These are phyloP conservation scores for Helarctos malayanus DNA, from an alignment of 2,797 vertebrate genomes.

Conservation along the genomic window DNA sequence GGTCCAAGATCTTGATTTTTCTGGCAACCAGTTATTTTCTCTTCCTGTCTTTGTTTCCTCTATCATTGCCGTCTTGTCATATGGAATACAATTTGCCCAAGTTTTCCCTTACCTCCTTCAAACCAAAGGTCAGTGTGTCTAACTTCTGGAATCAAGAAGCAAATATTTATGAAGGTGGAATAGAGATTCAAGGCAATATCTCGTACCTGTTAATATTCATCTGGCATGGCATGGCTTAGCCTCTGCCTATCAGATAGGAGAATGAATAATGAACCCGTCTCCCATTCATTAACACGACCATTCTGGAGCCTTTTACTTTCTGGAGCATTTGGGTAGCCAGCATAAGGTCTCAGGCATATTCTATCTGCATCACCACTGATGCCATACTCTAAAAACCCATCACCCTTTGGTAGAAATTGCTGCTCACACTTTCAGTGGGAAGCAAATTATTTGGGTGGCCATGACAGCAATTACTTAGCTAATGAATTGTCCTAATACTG, in stretches of 20 bases:
- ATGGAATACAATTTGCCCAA: constrained; percentile 26
- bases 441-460: not conserved
- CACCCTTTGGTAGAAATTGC: not conserved
- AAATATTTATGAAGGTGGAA: constrained; percentile 55
- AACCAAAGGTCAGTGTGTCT: constrained; percentile 46
- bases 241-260: constrained; percentile 27
- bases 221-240: not conserved
- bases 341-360: not conserved
- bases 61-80: not conserved
- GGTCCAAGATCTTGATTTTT: constrained; percentile 1
- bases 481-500: not conserved
- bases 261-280: not conserved
- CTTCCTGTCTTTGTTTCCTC: constrained; percentile 11
- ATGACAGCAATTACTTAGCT: constrained; percentile 24
- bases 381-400: not conserved
- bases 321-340: not conserved
- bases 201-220: constrained; percentile 8
- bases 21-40: not conserved
- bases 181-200: not conserved
- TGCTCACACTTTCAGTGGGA: not conserved
- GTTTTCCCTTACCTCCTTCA: constrained; percentile 13
- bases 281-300: constrained; percentile 24
- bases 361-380: not conserved
- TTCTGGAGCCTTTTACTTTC: not conserved
- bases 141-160: constrained; percentile 21